Conservation (phyloP, 2,888 invertebrate species). For the Yponomeuta evonymella region DNA sequence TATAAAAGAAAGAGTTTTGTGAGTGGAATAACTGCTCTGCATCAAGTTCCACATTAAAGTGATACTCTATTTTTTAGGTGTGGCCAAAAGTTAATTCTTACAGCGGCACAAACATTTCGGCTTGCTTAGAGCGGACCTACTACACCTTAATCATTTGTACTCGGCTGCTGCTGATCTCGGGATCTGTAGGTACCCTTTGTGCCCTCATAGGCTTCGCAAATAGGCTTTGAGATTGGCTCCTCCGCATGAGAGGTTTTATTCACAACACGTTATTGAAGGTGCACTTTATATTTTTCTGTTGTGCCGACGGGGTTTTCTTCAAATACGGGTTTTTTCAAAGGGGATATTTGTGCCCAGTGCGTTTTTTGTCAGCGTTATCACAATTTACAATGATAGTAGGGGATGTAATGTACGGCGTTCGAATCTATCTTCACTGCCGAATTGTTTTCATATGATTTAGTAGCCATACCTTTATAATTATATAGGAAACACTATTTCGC, state of each 20-base stretch:
- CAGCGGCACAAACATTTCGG: background rate
- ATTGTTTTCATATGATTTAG: too few species aligned
- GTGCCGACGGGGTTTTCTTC: background rate
- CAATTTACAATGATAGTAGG: background rate
- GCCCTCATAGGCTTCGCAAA: background rate
- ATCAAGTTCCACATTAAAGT: too few species aligned
- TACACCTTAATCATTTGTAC: background rate
- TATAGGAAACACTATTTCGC: too few species aligned
- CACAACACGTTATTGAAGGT: conserved; percentile 1
- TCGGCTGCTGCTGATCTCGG: background rate
- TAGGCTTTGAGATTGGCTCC: background rate
- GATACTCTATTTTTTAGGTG: too few species aligned
- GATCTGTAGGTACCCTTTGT: background rate
- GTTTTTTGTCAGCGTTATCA: background rate
- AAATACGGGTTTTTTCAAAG: background rate
- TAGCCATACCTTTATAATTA: too few species aligned
- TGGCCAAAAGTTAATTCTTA: too few species aligned
- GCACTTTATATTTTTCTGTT: background rate
- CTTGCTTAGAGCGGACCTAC: background rate
- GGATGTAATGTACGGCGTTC: too few species aligned
- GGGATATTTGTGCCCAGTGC: background rate
- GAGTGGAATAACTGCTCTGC: too few species aligned
- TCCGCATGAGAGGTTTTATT: background rate
- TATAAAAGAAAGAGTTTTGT: too few species aligned
- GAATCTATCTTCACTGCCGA: too few species aligned